These are phyloP conservation scores for Chaetodon trifasciatus DNA, from an alignment of 2,797 vertebrate species.

Conservation along the genomic window DNA sequence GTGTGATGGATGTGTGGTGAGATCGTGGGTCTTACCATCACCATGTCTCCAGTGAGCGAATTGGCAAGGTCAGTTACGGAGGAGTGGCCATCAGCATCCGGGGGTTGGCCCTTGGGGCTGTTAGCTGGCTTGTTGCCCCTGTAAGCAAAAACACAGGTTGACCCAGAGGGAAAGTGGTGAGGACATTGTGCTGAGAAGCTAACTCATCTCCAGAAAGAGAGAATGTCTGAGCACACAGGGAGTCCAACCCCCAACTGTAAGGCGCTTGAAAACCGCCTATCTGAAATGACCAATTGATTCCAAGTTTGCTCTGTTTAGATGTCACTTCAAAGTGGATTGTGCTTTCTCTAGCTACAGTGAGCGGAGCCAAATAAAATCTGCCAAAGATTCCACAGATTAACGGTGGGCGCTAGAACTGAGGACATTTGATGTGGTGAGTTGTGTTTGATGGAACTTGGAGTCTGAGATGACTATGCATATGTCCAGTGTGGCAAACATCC, in stretches of 20 bases:
- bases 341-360: conserved; percentile 61
- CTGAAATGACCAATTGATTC: conserved; percentile 61
- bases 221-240: conserved; percentile 67
- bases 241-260: conserved; percentile 75
- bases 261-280: conserved; percentile 57
- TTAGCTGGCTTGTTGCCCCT: conserved; percentile 94
- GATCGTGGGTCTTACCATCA: conserved; percentile 90
- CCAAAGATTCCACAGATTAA: conserved; percentile 69
- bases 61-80: conserved; percentile 98
- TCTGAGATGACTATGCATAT: conserved; percentile 65
- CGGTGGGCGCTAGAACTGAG: conserved; percentile 64
- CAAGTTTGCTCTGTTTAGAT: conserved; percentile 73
- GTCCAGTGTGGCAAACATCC: conserved; percentile 73
- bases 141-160: conserved; percentile 72
- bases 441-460: conserved; percentile 69
- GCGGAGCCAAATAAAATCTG: conserved; percentile 66
- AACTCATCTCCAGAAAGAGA: conserved; percentile 69
- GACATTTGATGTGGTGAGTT: conserved; percentile 65
- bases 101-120: conserved; percentile 92
- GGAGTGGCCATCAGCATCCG: conserved; percentile 91
- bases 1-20: neutral
- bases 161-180: conserved; percentile 35
- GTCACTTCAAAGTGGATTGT: conserved; percentile 63
- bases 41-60: conserved; percentile 98
- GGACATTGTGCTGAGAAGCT: conserved; percentile 52